Conservation (phyloP, 1,140 invertebrate species). For the Halesus radiatus region DNA sequence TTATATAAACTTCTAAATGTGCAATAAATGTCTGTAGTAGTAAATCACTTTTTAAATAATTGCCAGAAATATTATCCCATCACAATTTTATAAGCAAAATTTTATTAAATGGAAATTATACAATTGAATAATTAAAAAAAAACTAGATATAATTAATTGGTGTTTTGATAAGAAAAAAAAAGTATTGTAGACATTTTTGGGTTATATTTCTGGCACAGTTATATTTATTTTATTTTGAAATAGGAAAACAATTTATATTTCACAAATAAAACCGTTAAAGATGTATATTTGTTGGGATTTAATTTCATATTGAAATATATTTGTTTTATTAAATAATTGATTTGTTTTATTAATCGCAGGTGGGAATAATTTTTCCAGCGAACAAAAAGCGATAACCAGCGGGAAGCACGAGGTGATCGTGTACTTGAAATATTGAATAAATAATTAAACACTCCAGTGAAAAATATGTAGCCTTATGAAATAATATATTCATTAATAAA, state of each 20-base stretch:
- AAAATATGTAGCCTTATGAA: no score
- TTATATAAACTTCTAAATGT: slow-evolving; percentile 70
- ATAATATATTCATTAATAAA: no score
- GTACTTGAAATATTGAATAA: no score
- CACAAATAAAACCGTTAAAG: slow-evolving; percentile 56
- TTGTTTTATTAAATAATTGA: slow-evolving; percentile 69
- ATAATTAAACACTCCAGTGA: no score
- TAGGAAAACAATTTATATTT: slow-evolving; percentile 58
- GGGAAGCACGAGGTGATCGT: no score
- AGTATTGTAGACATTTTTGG: slow-evolving; percentile 33
- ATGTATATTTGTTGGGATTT: slow-evolving; percentile 73
- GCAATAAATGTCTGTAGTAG: slow-evolving; percentile 72
- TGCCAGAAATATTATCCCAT: slow-evolving; percentile 46
- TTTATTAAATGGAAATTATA: slow-evolving; percentile 42
- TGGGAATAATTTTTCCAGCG: no score
- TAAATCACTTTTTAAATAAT: slow-evolving; percentile 60
- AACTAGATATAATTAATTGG: slow-evolving; percentile 36
- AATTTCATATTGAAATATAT: slow-evolving; percentile 73
- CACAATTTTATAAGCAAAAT: slow-evolving; percentile 39
- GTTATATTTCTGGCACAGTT: slow-evolving; percentile 52
- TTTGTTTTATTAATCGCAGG: no score
- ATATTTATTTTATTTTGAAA: slow-evolving; percentile 57
- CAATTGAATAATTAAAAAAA: slow-evolving; percentile 16
- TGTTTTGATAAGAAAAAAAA: slow-evolving; percentile 42
- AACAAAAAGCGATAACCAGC: no score